A percentile compares a stretch with the other conserved stretches of the same genome.
phyloP scores from a whole-genome alignment of 1,140 invertebrate genomes.

The Drosophila albomicans region DNA sequence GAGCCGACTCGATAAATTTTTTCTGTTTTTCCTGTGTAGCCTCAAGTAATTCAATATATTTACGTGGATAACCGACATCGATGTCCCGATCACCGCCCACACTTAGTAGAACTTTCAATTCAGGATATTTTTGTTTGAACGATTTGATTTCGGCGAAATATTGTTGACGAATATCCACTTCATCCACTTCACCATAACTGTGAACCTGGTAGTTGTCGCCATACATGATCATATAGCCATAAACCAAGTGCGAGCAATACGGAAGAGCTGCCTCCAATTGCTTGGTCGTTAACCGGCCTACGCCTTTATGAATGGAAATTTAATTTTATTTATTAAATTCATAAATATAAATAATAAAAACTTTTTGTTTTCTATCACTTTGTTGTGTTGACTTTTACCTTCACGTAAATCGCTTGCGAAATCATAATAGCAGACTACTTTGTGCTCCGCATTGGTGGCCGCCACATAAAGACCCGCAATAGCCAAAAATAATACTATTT shows the following conservation, averaged over 20 bases:
- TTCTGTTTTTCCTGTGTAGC: neutral
- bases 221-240: neutral
- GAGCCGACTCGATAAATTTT: neutral
- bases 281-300: neutral
- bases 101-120: neutral
- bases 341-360: neutral
- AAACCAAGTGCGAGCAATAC: constrained; percentile 1
- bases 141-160: neutral
- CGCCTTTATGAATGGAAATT: neutral
- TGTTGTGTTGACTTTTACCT: neutral
- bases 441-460: neutral
- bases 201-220: neutral
- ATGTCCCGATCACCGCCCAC: constrained; percentile 7
- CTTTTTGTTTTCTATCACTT: too few species aligned
- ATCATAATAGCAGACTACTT: neutral
- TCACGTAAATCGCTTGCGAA: neutral
- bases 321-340: neutral
- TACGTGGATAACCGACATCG: neutral
- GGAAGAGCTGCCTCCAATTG: neutral
- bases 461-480: neutral
- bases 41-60: neutral
- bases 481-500: neutral
- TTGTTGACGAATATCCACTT: neutral
- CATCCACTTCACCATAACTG: neutral
- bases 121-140: neutral